Base-by-base conservation (phyloP, 2,113 vertebrate species). In the Rallus limicola region DNA sequence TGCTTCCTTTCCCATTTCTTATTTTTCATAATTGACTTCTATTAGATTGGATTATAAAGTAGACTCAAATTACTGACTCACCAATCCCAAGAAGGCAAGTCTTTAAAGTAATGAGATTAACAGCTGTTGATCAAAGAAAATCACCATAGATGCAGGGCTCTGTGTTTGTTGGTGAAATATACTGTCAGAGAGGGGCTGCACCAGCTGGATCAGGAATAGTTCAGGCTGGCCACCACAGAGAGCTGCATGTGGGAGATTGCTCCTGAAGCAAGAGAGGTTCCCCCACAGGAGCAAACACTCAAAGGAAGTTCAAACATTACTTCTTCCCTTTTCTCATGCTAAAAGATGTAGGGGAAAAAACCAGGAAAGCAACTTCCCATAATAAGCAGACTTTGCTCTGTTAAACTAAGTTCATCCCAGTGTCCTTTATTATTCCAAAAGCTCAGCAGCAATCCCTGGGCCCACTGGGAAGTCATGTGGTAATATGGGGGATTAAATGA, bases 21-120 rank as follows among this genome's bases (percentile, higher is more conserved):
- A 93, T 94, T 85, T 89, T 95, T 91, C 48, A 50, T 96, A 95
- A 97, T 97, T 92, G 94, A 85, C 78, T 95, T 95, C 74, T 76
- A 80, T 91, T 95, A 95, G 87, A 93, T 96, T 95, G 89, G 75
- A 92, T 96, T 97, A 85, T 87, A 80, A 90, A 96, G 67, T 77
- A 67, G 74, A 79, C 59, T 95, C 33, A 80, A 88, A 94, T 95
- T 91, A 96, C 93, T 88, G 84, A 95, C 78, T 96, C 93, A 74
- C 95, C 90, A 92, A 74, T 93, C 91, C 82, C 82, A 94, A 93
- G 91, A 91, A 94, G 31, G 77, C 86, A 91, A 95, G 67, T 94
- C 93, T 91, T 96, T 95, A 87, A 95, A 88, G 75, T 94, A 94
- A 95, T 82, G 70, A 92, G 58, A 94, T 97, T 95, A 95, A 87